Conservation (phyloP, 1,140 invertebrate species). For the Notospermus geniculatus region DNA sequence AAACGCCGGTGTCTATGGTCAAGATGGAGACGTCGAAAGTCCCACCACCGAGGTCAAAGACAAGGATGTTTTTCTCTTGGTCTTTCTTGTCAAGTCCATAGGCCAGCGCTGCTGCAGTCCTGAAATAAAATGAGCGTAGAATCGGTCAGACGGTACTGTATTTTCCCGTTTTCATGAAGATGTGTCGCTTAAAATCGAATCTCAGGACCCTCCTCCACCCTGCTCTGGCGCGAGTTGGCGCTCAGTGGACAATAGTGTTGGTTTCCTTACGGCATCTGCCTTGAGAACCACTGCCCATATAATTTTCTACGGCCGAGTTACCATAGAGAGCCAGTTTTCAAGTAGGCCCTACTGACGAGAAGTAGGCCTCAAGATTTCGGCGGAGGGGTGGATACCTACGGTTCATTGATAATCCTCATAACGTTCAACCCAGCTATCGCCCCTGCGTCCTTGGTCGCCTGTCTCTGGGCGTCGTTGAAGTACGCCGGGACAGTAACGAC, state of each 20-base stretch:
- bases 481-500: constrained; percentile 98
- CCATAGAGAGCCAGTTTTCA: no score
- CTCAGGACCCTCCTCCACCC: no score
- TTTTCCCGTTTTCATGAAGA: no score
- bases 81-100: constrained; percentile 99
- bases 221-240: no score
- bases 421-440: constrained; percentile 86
- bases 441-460: constrained; percentile 86
- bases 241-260: no score
- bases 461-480: constrained; percentile 97
- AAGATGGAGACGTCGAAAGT: constrained; percentile 99
- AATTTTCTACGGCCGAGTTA: no score
- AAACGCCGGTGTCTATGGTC: constrained; percentile 97
- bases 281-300: no score
- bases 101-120: constrained; percentile 98
- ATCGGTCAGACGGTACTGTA: no score
- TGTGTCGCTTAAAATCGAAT: no score
- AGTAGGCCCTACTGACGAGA: no score
- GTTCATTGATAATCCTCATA: constrained; percentile 99
- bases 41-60: constrained; percentile 99
- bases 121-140: constrained; percentile 16
- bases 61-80: constrained; percentile 97
- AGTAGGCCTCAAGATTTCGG: no score
- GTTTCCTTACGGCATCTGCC: no score
- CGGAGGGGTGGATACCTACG: constrained; percentile 56